Percentiles rank a stretch among this genome's conserved stretches.
Conservation (phyloP, 2,888 invertebrate genomes). For the Kryphioiulus occultus region DNA sequence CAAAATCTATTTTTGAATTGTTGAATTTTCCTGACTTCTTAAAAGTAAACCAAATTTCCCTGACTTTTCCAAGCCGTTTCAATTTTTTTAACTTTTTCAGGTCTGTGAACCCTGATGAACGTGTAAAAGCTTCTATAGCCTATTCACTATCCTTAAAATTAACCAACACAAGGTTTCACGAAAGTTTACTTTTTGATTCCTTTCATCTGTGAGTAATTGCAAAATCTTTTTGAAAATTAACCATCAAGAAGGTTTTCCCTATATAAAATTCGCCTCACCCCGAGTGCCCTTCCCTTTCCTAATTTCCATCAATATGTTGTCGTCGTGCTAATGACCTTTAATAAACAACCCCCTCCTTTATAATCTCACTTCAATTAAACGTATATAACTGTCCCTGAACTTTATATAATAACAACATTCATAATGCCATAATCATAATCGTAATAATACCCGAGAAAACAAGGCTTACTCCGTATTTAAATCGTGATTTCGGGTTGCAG, state of each 20-base stretch:
- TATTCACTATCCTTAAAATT: no score
- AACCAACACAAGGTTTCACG: no score
- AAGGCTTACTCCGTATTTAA: not conserved
- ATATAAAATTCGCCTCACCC: not conserved
- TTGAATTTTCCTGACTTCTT: no score
- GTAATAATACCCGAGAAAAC: not conserved
- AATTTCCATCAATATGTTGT: not conserved
- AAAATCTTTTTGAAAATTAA: not conserved
- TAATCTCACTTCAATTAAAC: slow-evolving; percentile 41
- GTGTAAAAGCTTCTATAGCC: no score
- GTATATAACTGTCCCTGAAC: slow-evolving; percentile 44
- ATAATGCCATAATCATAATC: slow-evolving; percentile 6
- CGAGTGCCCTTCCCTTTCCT: not conserved
- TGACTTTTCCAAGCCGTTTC: no score
- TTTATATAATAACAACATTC: slow-evolving; percentile 1
- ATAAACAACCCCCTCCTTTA: not conserved
- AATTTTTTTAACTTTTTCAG: no score
- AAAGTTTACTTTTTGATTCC: no score
- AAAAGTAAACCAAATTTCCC: no score
- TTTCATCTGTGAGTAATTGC: no score
- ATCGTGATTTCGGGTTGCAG: not conserved
- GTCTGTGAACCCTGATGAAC: no score
- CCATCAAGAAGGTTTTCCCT: not conserved
- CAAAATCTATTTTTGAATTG: no score
- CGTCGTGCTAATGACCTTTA: slow-evolving; percentile 10